Percentiles rank a stretch among this genome's conserved stretches.
phyloP scores from a whole-genome alignment of 2,797 vertebrate species.

The Sardinella longiceps region DNA sequence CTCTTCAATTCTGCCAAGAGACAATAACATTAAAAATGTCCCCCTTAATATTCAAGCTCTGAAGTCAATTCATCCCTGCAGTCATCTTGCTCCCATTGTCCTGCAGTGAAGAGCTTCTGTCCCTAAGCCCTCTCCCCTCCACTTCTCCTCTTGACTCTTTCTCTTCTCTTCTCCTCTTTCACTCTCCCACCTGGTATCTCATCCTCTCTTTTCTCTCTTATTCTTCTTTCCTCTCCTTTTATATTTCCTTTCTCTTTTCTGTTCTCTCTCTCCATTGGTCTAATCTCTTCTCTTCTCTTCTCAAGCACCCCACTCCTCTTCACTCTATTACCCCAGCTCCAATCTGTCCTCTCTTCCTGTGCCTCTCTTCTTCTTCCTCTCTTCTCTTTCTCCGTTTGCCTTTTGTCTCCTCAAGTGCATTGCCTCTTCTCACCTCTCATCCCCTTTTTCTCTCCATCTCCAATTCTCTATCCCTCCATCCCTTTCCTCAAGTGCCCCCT shows the following conservation, averaged over 20 bases:
- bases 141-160: not conserved
- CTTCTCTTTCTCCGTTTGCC: constrained; percentile 37
- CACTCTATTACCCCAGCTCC: not conserved
- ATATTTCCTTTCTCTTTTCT: not conserved
- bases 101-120: not conserved
- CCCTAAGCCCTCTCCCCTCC: not conserved
- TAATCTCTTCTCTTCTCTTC: not conserved
- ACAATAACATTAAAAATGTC: too few species aligned
- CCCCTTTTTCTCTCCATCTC: constrained; percentile 30
- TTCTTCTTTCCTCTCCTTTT: not conserved
- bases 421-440: constrained; percentile 60
- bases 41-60: too few species aligned
- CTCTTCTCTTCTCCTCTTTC: not conserved
- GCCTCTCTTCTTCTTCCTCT: constrained; percentile 51
- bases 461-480: too few species aligned
- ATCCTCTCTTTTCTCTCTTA: not conserved
- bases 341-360: not conserved
- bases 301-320: not conserved
- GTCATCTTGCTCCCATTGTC: not conserved
- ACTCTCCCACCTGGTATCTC: not conserved
- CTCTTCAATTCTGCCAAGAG: too few species aligned
- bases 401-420: not conserved
- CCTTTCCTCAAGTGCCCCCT: not conserved
- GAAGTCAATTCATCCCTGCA: not conserved
- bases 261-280: not conserved